Evolutionary conservation across 2,797 vertebrate genomes (phyloP).

Genomic region (Neostethus bicornis): DNA sequence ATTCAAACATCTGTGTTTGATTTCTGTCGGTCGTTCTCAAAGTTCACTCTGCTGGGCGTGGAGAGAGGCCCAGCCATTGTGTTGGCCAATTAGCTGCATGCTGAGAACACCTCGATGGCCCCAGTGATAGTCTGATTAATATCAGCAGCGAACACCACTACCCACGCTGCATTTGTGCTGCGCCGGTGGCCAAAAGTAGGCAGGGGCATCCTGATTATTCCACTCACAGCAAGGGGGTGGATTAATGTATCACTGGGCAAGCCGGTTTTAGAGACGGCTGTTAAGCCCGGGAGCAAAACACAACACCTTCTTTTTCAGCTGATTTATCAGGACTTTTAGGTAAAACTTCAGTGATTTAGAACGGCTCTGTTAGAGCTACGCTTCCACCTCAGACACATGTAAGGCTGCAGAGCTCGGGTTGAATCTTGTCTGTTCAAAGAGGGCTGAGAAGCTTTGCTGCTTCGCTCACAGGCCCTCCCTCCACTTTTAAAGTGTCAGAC

Average conservation of each 20-base stretch:
- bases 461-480: constrained; percentile 8
- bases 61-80: background rate
- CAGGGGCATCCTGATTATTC: constrained; percentile 48
- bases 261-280: constrained; percentile 56
- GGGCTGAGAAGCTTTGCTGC: background rate
- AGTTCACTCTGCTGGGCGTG: background rate
- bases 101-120: constrained; percentile 14
- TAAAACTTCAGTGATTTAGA: constrained; percentile 18
- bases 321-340: constrained; percentile 2
- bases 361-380: background rate
- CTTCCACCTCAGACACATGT: constrained; percentile 11
- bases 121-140: background rate
- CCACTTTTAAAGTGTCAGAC: background rate
- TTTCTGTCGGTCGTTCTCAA: constrained; percentile 22
- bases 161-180: constrained; percentile 17
- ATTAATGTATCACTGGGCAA: constrained; percentile 68
- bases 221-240: constrained; percentile 37
- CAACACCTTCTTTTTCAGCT: constrained; percentile 26
- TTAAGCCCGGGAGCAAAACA: constrained; percentile 54
- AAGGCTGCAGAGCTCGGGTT: no score
- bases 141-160: constrained; percentile 1
- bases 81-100: background rate
- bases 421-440: constrained; percentile 1
- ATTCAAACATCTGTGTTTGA: constrained; percentile 39
- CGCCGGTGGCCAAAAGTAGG: constrained; percentile 50